Base-by-base conservation (phyloP, 1,140 invertebrate genomes). In the Bicyclus anynana region DNA sequence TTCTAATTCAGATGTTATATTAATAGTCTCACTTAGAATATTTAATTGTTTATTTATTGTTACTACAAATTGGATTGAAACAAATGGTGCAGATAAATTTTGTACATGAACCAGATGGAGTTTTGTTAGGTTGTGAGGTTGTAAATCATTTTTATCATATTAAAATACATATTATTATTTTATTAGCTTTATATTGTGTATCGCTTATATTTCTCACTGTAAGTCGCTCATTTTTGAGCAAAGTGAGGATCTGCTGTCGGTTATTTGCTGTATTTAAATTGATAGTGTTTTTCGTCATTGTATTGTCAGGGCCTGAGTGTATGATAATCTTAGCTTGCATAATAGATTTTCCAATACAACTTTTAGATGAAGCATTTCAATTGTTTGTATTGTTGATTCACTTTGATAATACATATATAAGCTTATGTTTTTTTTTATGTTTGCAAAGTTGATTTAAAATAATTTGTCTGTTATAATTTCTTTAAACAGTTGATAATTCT, bases 111-210 rank as follows among this genome's bases (percentile, higher is more conserved):
- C 70, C 74, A 37, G 69, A 77, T 67, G 67, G 61, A 61, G 80
- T 82, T 67, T 83, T 80, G 80, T 86, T 86, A 86, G 78, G 78
- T 87, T 86, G 80, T 80, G 77, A 83, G 79, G 81, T 86, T 86
- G 81, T 87, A 86, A 86, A 87, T 87, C 80, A 84, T 87, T 87
- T 84, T 78, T 83, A 84, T 77, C 71, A 58, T 84, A 73, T 17
- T 20, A 44, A n/a, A n/a, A n/a, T n/a, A n/a, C n/a, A n/a, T n/a
- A 23, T 23, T 84, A 80, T 77, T 72, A 67, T 85, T 84, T 86
- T 84, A 74, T 86, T 84, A 84, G 81, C 77, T 82, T 80, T 84
- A 80, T 83, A 80, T 83, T 79, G 77, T 75, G 69, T 84, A 73
- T 76, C 63, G 62, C 74, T 74, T 74, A 75, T 65, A 52, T 57